These are phyloP conservation scores for Slavum lentiscoides DNA, from an alignment of 2,888 invertebrate genomes.

Conservation along the genomic window DNA sequence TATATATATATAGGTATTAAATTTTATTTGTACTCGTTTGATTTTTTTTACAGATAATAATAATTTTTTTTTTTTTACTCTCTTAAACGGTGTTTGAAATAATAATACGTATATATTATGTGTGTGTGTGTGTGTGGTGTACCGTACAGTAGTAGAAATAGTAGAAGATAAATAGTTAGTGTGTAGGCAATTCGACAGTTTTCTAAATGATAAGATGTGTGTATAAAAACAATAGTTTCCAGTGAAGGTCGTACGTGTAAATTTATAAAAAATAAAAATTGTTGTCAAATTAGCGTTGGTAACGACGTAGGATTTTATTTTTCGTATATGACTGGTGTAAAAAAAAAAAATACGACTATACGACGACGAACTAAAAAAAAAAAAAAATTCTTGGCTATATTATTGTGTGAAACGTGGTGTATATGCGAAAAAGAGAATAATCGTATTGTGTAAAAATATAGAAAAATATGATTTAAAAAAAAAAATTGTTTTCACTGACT, in stretches of 20 bases:
- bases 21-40: not conserved
- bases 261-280: constrained; percentile 23
- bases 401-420: not conserved
- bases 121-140: too few species aligned
- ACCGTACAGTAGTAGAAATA: not conserved
- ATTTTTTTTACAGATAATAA: constrained; percentile 3
- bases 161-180: not conserved
- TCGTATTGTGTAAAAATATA: not conserved
- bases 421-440: not conserved
- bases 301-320: not conserved
- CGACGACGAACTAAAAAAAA: constrained; percentile 4
- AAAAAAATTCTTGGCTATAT: not conserved
- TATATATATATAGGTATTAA: not conserved
- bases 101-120: not conserved
- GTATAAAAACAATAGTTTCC: constrained; percentile 42
- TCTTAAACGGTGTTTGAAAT: not conserved
- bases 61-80: not conserved
- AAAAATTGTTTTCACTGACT: not conserved
- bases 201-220: constrained; percentile 22
- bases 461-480: not conserved
- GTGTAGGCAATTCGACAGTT: constrained; percentile 16
- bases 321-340: not conserved
- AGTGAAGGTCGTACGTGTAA: constrained; percentile 50
- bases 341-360: not conserved
- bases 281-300: constrained; percentile 30